Evolutionary conservation across 2,797 vertebrate genomes (phyloP).

Genomic region (Acanthurus lineatus): DNA sequence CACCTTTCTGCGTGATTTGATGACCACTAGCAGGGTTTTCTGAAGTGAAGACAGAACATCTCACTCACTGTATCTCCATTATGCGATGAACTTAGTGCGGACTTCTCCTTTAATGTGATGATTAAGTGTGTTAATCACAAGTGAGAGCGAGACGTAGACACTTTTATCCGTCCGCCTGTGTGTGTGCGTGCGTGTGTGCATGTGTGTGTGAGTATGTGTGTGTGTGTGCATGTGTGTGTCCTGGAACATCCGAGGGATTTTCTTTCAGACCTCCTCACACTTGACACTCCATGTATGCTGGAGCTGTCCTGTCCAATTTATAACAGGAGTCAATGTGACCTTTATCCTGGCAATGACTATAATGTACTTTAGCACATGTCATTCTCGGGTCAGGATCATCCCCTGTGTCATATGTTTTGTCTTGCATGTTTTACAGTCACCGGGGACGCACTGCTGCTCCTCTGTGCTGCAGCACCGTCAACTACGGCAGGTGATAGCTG

Average conservation of each 20-base stretch:
- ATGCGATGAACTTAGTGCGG: conserved; percentile 70
- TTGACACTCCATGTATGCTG: conserved; percentile 84
- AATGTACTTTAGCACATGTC: conserved; percentile 88
- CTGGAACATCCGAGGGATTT: conserved; percentile 82
- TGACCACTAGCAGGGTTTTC: conserved; percentile 33
- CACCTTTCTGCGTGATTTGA: conserved; percentile 14
- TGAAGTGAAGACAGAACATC: conserved; percentile 7
- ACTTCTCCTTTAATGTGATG: conserved; percentile 75
- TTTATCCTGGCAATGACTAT: conserved; percentile 86
- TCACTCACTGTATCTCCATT: conserved; percentile 50
- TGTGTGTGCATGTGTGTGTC: conserved; percentile 66
- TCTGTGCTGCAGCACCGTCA: conserved; percentile 55
- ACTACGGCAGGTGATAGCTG: conserved; percentile 61
- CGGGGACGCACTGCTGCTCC: conserved; percentile 50
- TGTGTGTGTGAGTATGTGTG: too few relatives aligned
- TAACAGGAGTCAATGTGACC: conserved; percentile 86
- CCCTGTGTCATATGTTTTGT: conserved; percentile 85
- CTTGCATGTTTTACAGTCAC: conserved; percentile 80
- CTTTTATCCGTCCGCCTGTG: conserved; percentile 52
- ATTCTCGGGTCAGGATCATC: conserved; percentile 82
- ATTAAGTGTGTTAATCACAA: conserved; percentile 81
- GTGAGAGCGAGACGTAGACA: conserved; percentile 66
- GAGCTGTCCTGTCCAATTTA: conserved; percentile 88
- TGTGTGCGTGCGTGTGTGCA: conserved; percentile 33
- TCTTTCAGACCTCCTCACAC: conserved; percentile 85